Base-by-base conservation (phyloP, 2,888 invertebrate genomes). In the Fabriciana adippe region DNA sequence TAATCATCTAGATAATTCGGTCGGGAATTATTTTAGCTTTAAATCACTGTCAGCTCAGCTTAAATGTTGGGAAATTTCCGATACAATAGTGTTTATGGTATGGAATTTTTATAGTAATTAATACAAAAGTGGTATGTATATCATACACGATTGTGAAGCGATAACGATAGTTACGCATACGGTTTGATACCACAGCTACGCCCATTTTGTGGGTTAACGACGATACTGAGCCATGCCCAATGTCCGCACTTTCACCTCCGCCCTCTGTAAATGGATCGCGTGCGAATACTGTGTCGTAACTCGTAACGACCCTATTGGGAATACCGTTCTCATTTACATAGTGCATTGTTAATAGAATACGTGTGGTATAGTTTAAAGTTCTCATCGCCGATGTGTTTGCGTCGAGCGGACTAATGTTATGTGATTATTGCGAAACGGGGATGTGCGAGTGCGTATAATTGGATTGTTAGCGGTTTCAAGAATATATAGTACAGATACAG, bases 171-270 rank as follows among this genome's bases (percentile, higher is more conserved):
- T 21, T 69, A 70, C 66, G 72, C 65, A 69, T 73, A 66, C 70
- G 73, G 72, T 74, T 69, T 76, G 67, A 68, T 67, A 67, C 47
- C 51, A 51, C 76, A 78, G 77, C 75, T 71, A 82, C 87, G 85
- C 83, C 85, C 84, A 83, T 81, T 65, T 47, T 48, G 60, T 35
- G 31, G 50, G 76, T 67, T 74, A 73, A 73, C 72, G 75, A 70
- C 77, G 79, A 81, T 78, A 79, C 80, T 77, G 77, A 45, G 48
- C 50, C 55, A 45, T 26, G 78, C 69, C 67, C 63, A 45, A 75
- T 76, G 78, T 80, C 80, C 80, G 81, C 84, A 87, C 89, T 90
- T 89, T 89, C 89, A 89, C 89, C 87, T 86, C 83, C 82, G 84
- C 78, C 83, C 85, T 68, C 54, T 79, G 81, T 77, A 80, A 68